Conservation (phyloP, 2,888 invertebrate species). For the Oxytorus armatus region DNA sequence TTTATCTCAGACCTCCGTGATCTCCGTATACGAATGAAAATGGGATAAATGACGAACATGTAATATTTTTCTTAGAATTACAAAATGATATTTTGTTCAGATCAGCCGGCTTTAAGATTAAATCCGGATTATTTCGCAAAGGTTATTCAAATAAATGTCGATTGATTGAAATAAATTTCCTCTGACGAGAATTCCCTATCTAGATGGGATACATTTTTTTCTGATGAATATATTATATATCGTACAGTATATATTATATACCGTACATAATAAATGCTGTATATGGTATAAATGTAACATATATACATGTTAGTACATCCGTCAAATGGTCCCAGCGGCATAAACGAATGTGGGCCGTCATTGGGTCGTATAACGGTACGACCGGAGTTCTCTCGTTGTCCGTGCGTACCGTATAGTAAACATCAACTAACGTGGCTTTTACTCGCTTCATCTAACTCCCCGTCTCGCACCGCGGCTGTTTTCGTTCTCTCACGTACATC, state of each 20-base stretch:
- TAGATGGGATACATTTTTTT: no score
- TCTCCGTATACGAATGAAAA: no score
- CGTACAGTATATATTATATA: neutral
- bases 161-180: no score
- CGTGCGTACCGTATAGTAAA: slow-evolving; percentile 51
- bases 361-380: slow-evolving; percentile 83
- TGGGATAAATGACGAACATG: neutral
- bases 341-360: slow-evolving; percentile 77
- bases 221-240: no score
- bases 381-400: slow-evolving; percentile 68
- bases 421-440: slow-evolving; percentile 51
- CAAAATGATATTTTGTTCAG: no score
- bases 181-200: no score
- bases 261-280: neutral
- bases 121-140: no score
- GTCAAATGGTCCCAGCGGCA: slow-evolving; percentile 56
- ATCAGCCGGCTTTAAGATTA: no score
- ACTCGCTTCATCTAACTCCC: slow-evolving; percentile 49
- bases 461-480: slow-evolving; percentile 1
- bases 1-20: no score
- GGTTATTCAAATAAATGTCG: no score
- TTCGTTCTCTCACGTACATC: slow-evolving; percentile 28
- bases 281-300: slow-evolving; percentile 5
- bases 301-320: slow-evolving; percentile 32
- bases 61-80: no score